phyloP scores from a whole-genome alignment of 2,797 vertebrate species.

The Cyclopterus lumpus region DNA sequence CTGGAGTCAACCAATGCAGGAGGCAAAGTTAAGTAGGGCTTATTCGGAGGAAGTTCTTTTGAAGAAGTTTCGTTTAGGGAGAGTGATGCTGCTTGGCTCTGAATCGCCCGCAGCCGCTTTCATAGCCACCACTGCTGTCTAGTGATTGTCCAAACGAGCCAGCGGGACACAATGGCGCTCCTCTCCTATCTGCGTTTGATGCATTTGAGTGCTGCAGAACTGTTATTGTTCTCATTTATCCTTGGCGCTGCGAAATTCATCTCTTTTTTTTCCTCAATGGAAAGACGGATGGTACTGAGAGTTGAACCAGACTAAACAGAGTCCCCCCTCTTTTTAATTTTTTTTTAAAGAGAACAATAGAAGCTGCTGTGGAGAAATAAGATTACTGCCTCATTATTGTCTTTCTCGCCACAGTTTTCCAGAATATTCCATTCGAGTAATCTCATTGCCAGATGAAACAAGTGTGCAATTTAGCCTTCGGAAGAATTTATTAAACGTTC shows the following conservation, averaged over 20 bases:
- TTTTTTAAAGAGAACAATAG: slow-evolving; percentile 70
- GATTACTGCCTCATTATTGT: slow-evolving; percentile 77
- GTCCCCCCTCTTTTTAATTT: slow-evolving; percentile 6
- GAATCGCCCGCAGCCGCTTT: neutral
- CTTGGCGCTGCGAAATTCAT: slow-evolving; percentile 61
- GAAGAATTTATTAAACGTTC: slow-evolving; percentile 72
- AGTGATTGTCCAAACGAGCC: slow-evolving; percentile 46
- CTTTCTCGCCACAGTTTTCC: slow-evolving; percentile 66
- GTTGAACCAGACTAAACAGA: slow-evolving; percentile 70
- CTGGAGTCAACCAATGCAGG: slow-evolving; percentile 39
- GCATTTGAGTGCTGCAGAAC: slow-evolving; percentile 60
- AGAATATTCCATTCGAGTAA: slow-evolving; percentile 75
- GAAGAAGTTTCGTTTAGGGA: slow-evolving; percentile 24
- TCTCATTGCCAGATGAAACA: slow-evolving; percentile 76
- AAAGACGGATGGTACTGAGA: slow-evolving; percentile 73
- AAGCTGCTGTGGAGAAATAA: slow-evolving; percentile 75
- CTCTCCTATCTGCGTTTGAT: slow-evolving; percentile 50
- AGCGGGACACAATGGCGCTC: slow-evolving; percentile 47
- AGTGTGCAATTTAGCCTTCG: slow-evolving; percentile 60
- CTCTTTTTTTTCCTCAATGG: slow-evolving; percentile 55
- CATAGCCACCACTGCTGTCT: slow-evolving; percentile 16
- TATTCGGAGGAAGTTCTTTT: slow-evolving; percentile 41
- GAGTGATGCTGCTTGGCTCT: slow-evolving; percentile 24
- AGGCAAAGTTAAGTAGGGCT: slow-evolving; percentile 34
- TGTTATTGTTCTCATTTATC: slow-evolving; percentile 75